Percentiles rank a stretch among this genome's conserved stretches.
phyloP scores from a whole-genome alignment of 2,113 vertebrate species.

The Tamias sibiricus region DNA sequence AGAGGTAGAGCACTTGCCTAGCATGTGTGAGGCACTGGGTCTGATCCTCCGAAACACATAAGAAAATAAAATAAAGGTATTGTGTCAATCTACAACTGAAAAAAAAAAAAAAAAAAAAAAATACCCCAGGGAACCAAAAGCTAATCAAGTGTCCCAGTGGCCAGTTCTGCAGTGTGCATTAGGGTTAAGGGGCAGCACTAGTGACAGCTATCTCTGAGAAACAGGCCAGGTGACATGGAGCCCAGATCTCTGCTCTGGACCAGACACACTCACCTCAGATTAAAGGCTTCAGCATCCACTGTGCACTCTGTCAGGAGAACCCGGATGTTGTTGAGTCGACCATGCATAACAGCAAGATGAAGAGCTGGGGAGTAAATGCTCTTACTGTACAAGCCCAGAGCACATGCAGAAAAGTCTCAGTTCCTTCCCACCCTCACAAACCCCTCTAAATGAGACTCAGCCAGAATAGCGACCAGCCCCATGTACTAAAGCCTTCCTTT shows the following conservation, averaged over 20 bases:
- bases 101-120: too few species aligned
- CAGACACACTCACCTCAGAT: conserved; percentile 90
- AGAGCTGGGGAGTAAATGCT: conserved; percentile 88
- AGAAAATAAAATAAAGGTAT: too few species aligned
- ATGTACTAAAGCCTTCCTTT: not conserved
- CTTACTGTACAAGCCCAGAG: conserved; percentile 12
- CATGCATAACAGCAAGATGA: conserved; percentile 98
- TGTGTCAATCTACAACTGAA: too few species aligned
- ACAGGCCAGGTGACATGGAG: not conserved
- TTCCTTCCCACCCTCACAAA: not conserved
- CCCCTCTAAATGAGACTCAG: not conserved
- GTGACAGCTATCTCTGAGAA: not conserved
- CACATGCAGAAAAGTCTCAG: not conserved
- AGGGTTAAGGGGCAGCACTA: not conserved
- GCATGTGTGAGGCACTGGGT: too few species aligned
- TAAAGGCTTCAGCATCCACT: conserved; percentile 97
- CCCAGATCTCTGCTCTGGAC: not conserved
- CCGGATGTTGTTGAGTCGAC: conserved; percentile 96
- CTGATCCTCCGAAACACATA: too few species aligned
- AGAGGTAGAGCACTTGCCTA: too few species aligned
- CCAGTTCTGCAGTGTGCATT: not conserved
- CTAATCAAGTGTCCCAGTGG: not conserved
- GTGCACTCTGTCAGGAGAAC: conserved; percentile 97
- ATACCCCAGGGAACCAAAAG: not conserved
- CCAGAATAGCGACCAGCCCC: not conserved